Evolutionary conservation across 1,140 invertebrate genomes (phyloP), one percentile per base, ranked within the genome.

Genomic region (Octopus sinensis): DNA sequence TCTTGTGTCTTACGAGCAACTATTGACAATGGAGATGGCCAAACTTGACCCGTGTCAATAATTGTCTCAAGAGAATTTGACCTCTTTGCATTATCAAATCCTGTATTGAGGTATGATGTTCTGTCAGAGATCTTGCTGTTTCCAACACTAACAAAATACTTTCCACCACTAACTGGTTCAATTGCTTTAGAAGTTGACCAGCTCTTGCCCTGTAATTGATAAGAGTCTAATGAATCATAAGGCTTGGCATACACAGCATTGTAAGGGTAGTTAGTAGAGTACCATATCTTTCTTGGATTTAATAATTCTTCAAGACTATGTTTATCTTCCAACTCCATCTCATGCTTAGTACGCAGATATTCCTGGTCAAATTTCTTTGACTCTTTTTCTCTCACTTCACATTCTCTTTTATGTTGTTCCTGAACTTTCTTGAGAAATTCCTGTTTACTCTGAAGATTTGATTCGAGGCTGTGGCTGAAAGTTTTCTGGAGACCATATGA

Each of bases 291-390:
- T 68, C 23, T 43, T n/a, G 82, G 82, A 75, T 86, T 86, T 23
- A 90, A 78, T 73, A 89, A 84, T 82, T 89, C 88, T 54, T 90
- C 88, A 52, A 89, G 82, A 84, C 87, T 88, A 56, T 88, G 85
- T 9, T 83, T 83, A 85, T 94, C 93, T 53, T 94, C 93, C 79
- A 91, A 92, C 82, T 94, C 94, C 88, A 94, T 88, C 84, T 94
- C 94, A 30, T 92, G 91, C 87, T 94, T 93, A 0, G 93, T 93
- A 85, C 90, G 90, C 82, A 92, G 92, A 91, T 92, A 93, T 82
- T 93, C 92, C 84, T 92, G 91, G 81, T 94, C 93, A 12, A 94
- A 92, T 84, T 91, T 90, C 53, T 92, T 88, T 85, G 91, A 91
- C 81, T 93, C 92, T 53, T 92, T 88, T 80, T 92, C 90, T n/a